phyloP scores from a whole-genome alignment of 2,888 invertebrate species.

The Tipula confusa region DNA sequence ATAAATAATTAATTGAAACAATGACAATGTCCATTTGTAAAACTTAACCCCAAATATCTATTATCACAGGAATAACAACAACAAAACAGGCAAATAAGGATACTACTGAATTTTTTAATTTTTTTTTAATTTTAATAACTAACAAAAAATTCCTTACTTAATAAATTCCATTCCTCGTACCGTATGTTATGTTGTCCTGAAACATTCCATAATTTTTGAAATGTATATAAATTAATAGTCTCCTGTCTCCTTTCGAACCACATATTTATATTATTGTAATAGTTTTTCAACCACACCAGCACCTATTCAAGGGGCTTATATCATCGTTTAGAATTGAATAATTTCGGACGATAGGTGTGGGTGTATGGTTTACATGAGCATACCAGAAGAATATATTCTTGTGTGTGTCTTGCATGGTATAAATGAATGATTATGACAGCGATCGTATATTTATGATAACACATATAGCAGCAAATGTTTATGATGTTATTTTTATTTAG shows the following conservation, averaged over 20 bases:
- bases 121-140: neutral
- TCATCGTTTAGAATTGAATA: neutral
- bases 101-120: neutral
- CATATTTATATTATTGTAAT: neutral
- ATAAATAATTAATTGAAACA: slow-evolving; percentile 25
- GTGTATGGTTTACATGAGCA: neutral
- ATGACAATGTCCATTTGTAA: slow-evolving; percentile 9
- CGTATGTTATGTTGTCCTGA: neutral
- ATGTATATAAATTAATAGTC: slow-evolving; percentile 20
- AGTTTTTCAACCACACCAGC: neutral
- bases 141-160: neutral
- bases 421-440: neutral
- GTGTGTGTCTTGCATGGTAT: neutral
- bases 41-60: neutral
- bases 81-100: neutral
- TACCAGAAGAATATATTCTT: neutral
- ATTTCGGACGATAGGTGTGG: neutral
- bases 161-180: neutral
- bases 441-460: too few species aligned
- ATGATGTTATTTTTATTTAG: too few species aligned
- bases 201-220: slow-evolving; percentile 25
- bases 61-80: neutral
- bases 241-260: neutral
- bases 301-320: neutral
- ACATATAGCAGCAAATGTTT: too few species aligned